A percentile compares a stretch with the other conserved stretches of the same genome.
phyloP scores from a whole-genome alignment of 2,888 invertebrate genomes.

The Panzeria rudis region DNA sequence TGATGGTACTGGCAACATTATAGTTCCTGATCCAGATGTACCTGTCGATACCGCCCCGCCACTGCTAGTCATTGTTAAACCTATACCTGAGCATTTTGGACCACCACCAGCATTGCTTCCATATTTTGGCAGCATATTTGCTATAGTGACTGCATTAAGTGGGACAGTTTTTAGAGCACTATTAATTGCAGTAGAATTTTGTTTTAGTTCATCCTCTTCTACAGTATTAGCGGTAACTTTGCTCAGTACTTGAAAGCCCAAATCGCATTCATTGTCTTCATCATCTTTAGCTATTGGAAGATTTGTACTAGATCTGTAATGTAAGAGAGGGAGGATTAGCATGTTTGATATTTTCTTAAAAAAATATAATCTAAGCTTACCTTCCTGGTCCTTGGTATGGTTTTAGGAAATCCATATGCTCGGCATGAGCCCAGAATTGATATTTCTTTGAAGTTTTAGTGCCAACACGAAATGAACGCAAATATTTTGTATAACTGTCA shows the following conservation, averaged over 20 bases:
- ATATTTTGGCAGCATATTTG: slow-evolving; percentile 61
- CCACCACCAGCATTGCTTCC: slow-evolving; percentile 22
- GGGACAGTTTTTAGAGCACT: slow-evolving; percentile 47
- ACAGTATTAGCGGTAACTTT: slow-evolving; percentile 75
- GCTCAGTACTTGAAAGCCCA: slow-evolving; percentile 81
- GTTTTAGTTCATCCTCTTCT: slow-evolving; percentile 73
- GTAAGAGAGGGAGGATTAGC: neutral
- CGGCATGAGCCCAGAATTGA: slow-evolving; percentile 83
- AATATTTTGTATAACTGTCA: slow-evolving; percentile 83
- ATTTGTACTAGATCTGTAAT: slow-evolving; percentile 73
- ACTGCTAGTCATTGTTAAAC: slow-evolving; percentile 19
- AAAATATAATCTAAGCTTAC: slow-evolving; percentile 71
- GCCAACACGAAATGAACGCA: slow-evolving; percentile 83
- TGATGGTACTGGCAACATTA: slow-evolving; percentile 77
- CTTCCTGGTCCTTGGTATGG: slow-evolving; percentile 83
- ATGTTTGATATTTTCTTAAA: neutral
- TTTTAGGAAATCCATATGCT: slow-evolving; percentile 83
- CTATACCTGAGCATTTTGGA: slow-evolving; percentile 13
- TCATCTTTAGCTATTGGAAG: slow-evolving; percentile 77
- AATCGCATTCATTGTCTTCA: slow-evolving; percentile 81
- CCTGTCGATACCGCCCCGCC: slow-evolving; percentile 41
- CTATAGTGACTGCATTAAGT: slow-evolving; percentile 36
- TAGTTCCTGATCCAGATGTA: slow-evolving; percentile 67
- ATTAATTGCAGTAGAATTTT: slow-evolving; percentile 45
- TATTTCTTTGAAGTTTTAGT: slow-evolving; percentile 83